Percentiles rank a stretch among this genome's conserved stretches.
Evolutionary conservation across 2,797 vertebrate species (phyloP).

Genomic region (Hipposideros larvatus): DNA sequence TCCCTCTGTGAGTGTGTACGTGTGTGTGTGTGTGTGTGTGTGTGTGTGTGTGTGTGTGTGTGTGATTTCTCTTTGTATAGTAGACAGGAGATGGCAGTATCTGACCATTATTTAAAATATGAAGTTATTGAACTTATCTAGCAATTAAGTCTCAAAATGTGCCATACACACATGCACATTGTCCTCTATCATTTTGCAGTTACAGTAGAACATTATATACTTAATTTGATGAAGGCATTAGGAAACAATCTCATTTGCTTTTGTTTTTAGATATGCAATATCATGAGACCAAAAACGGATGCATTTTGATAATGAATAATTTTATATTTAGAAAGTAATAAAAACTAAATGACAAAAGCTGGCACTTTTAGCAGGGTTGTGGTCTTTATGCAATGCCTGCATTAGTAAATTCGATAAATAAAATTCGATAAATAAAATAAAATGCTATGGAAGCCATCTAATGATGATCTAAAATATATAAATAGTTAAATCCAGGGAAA

Average conservation of each 20-base stretch:
- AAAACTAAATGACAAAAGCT: neutral
- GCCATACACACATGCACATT: neutral
- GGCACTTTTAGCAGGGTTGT: neutral
- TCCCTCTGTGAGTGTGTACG: neutral
- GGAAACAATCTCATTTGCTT: neutral
- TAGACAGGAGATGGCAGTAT: constrained; percentile 77
- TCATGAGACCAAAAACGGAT: neutral
- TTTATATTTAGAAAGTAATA: neutral
- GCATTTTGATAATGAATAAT: neutral
- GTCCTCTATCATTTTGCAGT: neutral
- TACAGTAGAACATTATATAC: neutral
- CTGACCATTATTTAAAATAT: constrained; percentile 48
- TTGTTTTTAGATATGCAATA: neutral
- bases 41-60: too few relatives aligned
- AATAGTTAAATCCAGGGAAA: neutral
- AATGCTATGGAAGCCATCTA: neutral
- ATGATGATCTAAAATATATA: neutral
- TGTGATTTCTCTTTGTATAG: constrained; percentile 21
- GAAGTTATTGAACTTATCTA: neutral
- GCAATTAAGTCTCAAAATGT: neutral
- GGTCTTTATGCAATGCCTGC: fast-evolving
- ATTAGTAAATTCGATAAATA: neutral
- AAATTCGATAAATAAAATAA: neutral
- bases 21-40: neutral
- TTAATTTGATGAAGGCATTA: neutral